Conservation (phyloP, 2,888 invertebrate genomes). For the Philonicus albiceps region DNA sequence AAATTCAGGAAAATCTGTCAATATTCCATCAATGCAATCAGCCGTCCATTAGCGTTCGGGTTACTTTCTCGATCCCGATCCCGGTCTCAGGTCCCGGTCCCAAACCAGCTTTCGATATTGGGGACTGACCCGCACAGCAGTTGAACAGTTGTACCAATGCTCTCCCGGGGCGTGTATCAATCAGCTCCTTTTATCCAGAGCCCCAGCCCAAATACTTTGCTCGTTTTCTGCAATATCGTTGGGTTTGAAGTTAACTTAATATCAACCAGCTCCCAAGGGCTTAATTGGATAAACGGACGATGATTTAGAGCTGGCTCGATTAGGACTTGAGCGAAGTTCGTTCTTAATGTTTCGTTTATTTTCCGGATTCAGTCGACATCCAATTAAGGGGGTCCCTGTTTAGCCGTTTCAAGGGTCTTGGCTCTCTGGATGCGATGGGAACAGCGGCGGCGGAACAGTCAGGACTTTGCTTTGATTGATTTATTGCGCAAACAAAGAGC, state of each 20-base stretch:
- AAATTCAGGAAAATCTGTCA: slow-evolving; percentile 1
- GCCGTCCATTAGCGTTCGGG: slow-evolving; percentile 2
- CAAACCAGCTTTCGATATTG: not conserved
- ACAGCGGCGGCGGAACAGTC: not conserved
- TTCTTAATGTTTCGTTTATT: slow-evolving; percentile 36
- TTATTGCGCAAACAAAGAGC: slow-evolving; percentile 25
- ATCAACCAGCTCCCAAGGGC: not conserved
- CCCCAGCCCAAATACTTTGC: not conserved
- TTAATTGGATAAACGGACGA: slow-evolving; percentile 30
- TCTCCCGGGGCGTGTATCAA: slow-evolving; percentile 1
- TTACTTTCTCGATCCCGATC: not conserved
- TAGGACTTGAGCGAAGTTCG: slow-evolving; percentile 1
- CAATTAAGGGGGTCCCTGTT: slow-evolving; percentile 15
- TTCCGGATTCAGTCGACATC: slow-evolving; percentile 32
- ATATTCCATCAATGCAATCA: slow-evolving; percentile 17
- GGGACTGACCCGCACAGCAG: not conserved
- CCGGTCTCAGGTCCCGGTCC: not conserved
- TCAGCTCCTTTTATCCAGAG: not conserved
- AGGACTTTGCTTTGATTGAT: slow-evolving; percentile 27
- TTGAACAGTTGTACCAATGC: not conserved
- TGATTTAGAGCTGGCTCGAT: slow-evolving; percentile 2
- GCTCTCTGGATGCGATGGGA: not conserved
- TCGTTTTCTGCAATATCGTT: not conserved
- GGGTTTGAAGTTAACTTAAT: slow-evolving; percentile 23
- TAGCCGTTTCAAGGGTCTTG: not conserved